These are phyloP conservation scores for Eilema caniola DNA, from an alignment of 2,888 invertebrate species.

Conservation along the genomic window DNA sequence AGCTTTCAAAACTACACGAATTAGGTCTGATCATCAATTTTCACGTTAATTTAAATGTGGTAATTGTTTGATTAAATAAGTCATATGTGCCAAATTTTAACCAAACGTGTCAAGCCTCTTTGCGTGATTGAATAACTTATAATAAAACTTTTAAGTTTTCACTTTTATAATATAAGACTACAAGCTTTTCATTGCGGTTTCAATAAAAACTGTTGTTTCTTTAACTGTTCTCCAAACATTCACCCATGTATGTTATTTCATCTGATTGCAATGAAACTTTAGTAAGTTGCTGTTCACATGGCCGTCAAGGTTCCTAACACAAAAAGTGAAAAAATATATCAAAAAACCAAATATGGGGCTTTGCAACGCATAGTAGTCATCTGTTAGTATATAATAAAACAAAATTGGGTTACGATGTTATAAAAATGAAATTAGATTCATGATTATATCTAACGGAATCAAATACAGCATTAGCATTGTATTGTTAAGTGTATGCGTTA, in stretches of 20 bases:
- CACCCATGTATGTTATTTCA: neutral
- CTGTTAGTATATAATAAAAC: neutral
- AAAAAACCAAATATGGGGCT: neutral
- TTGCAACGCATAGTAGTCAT: neutral
- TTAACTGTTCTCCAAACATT: neutral
- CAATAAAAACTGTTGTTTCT: neutral
- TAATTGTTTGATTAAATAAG: neutral
- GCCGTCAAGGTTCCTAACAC: slow-evolving; percentile 1
- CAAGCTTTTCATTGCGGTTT: neutral
- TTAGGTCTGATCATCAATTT: too few species aligned
- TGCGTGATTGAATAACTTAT: neutral
- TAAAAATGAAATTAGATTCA: neutral
- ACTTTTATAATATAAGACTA: neutral
- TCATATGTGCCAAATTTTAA: neutral
- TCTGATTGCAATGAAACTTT: neutral
- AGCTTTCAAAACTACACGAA: too few species aligned
- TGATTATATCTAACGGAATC: neutral
- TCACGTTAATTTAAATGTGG: too few species aligned
- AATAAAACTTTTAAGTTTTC: neutral
- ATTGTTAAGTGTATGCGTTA: neutral
- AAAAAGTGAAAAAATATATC: neutral
- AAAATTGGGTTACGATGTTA: slow-evolving; percentile 1
- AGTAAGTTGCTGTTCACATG: neutral
- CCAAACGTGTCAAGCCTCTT: neutral
- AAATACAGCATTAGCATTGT: neutral